Base-by-base conservation (phyloP, 2,888 invertebrate species). In the Trilocha varians region DNA sequence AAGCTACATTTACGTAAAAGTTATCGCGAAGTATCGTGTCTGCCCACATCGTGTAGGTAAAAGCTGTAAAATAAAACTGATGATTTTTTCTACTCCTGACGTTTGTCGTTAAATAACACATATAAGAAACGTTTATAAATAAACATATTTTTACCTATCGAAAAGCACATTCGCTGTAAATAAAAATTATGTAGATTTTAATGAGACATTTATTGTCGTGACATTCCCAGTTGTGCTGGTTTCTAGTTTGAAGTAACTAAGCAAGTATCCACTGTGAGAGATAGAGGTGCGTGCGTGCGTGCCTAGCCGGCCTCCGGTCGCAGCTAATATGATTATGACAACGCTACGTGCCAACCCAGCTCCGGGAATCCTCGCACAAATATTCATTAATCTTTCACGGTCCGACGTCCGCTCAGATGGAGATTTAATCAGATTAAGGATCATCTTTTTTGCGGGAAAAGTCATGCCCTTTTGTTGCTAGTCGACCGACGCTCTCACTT, bases 391-490 rank as follows among this genome's bases (percentile, higher is more conserved):
- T 85, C 85, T 85, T 85, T 83, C 83, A 85, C 84, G 83, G 82
- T 73, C 83, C 78, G 84, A 84, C 85, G 82, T 85, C 82, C 75
- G 74, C 80, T 70, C 72, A 82, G 82, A 85, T 85, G 85, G 85
- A 83, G 84, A 84, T 85, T 85, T 85, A 85, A 85, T 84, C 84
- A 83, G 85, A 84, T 85, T 85, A 85, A 83, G 85, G 85, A 83
- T 85, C 84, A 84, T 84, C 82, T 84, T 85, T 74, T 85, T 84
- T 79, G 79, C 77, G 76, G 78, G 75, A 78, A 79, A 82, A 82
- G 79, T 82, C 82, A 72, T 80, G 83, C 73, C 79, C 83, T 73
- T 83, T 82, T 83, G 82, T 84, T 83, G 78, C 78, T 77, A 69
- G 70, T 74, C 78, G 73, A 70, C 77, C 76, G 76, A 72, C 75